A percentile compares a stretch with the other conserved stretches of the same genome.
Evolutionary conservation across 1,140 invertebrate genomes (phyloP).

Genomic region (Aphidius gifuensis): DNA sequence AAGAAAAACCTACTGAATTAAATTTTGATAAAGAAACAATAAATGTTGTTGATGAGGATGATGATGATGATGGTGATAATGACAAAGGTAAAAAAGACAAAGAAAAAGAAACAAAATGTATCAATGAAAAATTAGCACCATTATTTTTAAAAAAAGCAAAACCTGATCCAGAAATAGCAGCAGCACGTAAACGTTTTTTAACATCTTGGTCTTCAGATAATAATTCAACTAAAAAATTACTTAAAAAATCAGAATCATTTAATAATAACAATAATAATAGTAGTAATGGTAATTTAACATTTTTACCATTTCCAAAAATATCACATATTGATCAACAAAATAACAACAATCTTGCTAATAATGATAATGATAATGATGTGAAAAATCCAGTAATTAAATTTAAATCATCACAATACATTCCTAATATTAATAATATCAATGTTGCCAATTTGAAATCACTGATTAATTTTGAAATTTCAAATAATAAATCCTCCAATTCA

Average conservation of each 20-base stretch:
- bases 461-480: constrained; percentile 10
- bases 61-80: background rate
- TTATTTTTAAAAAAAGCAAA: constrained; percentile 48
- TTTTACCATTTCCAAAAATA: constrained; percentile 43
- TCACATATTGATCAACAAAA: constrained; percentile 45
- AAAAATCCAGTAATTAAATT: constrained; percentile 6
- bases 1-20: background rate
- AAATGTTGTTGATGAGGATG: background rate
- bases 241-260: constrained; percentile 15
- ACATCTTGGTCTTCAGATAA: constrained; percentile 38
- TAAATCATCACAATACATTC: constrained; percentile 25
- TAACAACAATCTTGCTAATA: no score
- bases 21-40: background rate
- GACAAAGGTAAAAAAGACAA: background rate
- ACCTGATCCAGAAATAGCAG: constrained; percentile 35
- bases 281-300: background rate
- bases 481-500: background rate
- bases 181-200: constrained; percentile 40
- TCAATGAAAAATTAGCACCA: constrained; percentile 46
- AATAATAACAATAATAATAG: background rate
- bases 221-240: constrained; percentile 27
- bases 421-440: constrained; percentile 18
- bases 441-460: constrained; percentile 25
- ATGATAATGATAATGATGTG: background rate
- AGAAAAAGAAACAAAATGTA: constrained; percentile 5